Evolutionary conservation across 2,113 vertebrate species (phyloP).

Genomic region (Brienomyrus longianalis): DNA sequence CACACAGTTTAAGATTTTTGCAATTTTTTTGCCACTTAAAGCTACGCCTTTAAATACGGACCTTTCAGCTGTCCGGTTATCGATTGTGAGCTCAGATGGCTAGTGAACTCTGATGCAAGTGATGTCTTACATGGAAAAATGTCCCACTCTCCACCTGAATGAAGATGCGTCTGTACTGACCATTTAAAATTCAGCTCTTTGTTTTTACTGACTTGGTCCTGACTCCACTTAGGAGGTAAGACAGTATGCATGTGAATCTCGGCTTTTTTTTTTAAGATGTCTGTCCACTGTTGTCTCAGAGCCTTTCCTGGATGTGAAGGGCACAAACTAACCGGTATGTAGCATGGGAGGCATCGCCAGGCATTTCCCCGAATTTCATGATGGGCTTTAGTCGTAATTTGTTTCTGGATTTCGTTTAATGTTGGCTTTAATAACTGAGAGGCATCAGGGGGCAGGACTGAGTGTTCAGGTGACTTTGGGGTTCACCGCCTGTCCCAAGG

Average conservation of each 20-base stretch:
- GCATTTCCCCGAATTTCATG: not conserved
- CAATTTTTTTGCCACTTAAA: not conserved
- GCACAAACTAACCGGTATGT: conserved; percentile 8
- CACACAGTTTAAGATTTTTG: not conserved
- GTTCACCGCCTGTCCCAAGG: conserved; percentile 42
- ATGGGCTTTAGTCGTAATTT: conserved; percentile 4
- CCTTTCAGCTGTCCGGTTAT: not conserved
- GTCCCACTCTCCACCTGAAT: not conserved
- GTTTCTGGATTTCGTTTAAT: conserved; percentile 36
- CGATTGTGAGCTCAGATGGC: conserved; percentile 5
- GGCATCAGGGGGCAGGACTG: conserved; percentile 24
- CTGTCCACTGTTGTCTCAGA: conserved; percentile 23
- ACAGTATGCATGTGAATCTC: not conserved
- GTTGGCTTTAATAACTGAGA: conserved; percentile 46
- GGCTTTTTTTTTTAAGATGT: conserved; percentile 14
- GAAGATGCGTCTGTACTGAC: not conserved
- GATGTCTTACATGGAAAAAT: conserved; percentile 17
- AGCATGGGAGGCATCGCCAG: not conserved
- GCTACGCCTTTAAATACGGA: conserved; percentile 14
- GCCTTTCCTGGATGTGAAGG: conserved; percentile 25
- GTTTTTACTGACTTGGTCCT: not conserved
- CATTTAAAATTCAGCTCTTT: not conserved
- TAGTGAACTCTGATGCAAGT: conserved; percentile 26
- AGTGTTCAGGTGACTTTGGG: conserved; percentile 40
- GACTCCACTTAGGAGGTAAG: not conserved